phyloP scores from a whole-genome alignment of 1,140 invertebrate species.

The Musca domestica region DNA sequence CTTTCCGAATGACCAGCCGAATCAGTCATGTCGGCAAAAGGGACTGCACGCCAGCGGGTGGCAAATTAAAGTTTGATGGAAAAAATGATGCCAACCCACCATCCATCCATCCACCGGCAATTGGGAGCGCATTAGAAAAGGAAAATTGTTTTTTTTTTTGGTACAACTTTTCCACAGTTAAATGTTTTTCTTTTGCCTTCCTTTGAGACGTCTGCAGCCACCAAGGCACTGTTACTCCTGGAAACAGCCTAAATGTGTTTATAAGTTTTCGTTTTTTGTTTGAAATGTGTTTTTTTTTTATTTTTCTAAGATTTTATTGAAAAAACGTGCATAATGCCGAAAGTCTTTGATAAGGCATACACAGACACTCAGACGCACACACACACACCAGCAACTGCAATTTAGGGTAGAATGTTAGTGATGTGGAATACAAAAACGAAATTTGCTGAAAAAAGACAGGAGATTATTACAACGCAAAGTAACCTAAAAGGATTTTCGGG shows the following conservation, averaged over 20 bases:
- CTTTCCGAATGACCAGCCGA: no score
- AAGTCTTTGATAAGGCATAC: no score
- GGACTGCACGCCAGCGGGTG: slow-evolving; percentile 6
- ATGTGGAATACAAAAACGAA: no score
- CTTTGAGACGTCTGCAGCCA: neutral
- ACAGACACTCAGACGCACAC: no score
- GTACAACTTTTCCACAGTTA: neutral
- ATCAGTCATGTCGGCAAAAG: neutral
- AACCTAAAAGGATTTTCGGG: no score
- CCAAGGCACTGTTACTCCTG: neutral
- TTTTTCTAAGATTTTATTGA: slow-evolving; percentile 16
- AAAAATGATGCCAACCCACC: neutral
- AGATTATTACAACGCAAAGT: no score
- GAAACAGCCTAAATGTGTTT: neutral
- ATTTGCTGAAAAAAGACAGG: no score
- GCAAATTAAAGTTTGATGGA: slow-evolving; percentile 20
- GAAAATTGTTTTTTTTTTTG: slow-evolving; percentile 15
- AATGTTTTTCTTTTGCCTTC: neutral
- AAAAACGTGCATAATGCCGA: slow-evolving; percentile 19
- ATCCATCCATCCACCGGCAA: neutral
- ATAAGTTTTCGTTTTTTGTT: neutral
- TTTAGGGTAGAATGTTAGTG: no score
- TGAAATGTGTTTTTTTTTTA: neutral
- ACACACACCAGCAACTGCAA: no score
- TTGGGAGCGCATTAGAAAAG: neutral